Evolutionary conservation across 37 sponge, comb jelly and placozoan genomes (phyloP).

Genomic region (Aphrocallistes beatrix): DNA sequence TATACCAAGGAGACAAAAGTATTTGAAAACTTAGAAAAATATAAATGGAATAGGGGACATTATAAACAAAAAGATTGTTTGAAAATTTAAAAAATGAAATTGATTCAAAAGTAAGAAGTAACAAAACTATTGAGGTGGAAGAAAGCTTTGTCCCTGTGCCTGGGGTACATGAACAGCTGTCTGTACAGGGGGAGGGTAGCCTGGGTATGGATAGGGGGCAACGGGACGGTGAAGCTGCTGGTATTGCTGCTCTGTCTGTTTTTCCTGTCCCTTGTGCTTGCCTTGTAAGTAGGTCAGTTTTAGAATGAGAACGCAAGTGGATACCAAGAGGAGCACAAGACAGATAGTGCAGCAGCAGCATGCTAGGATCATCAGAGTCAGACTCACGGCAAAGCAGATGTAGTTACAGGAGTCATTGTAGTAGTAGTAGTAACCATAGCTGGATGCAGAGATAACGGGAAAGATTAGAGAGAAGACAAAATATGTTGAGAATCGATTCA

Average conservation of each 20-base stretch:
- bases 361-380: background rate
- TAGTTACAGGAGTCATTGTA: background rate
- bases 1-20: background rate
- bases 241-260: background rate
- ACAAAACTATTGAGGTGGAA: no score
- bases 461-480: background rate
- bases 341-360: background rate
- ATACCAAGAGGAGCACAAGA: background rate
- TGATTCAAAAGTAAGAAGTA: no score
- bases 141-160: background rate
- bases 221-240: background rate
- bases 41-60: no score
- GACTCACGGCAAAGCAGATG: background rate
- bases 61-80: no score
- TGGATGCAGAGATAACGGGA: background rate
- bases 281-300: background rate
- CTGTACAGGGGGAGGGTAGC: background rate
- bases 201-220: background rate
- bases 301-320: background rate
- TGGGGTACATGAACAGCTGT: background rate
- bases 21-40: background rate
- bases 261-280: background rate
- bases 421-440: background rate
- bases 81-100: no score
- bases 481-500: background rate